Base-by-base conservation (phyloP, 1,140 invertebrate species). In the Drosophila miranda region DNA sequence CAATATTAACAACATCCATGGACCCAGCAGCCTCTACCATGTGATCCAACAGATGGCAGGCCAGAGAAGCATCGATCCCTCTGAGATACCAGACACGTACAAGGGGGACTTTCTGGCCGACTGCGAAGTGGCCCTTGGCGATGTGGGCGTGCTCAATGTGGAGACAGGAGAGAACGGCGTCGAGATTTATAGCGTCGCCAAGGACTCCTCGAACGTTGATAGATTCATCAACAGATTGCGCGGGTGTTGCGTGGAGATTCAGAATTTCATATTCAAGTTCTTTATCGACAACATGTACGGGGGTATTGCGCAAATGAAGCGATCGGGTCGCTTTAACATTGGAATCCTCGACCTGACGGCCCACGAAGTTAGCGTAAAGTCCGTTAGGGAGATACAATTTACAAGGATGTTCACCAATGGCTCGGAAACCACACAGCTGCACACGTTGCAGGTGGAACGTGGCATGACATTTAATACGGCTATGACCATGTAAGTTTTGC, bases 181-280 rank as follows among this genome's bases (percentile, higher is more conserved):
- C 0, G 45, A 3, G 95, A 95, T 26, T 92, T 95, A 93, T 96
- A 44, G 94, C 13, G 90, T 98, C 0, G 97, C 99, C 77, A 99
- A 98, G 91, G 98, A 99, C 77, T 97, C 98, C 90, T 97, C 96
- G 89, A 98, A 98, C 90, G 99, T 99, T 93, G 97, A 96, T 54
- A 99, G 99, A 92, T 99, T 99, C 92, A 93, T 99, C 6, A 99
- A 99, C 90, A 93, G 99, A 72, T 97, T 99, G 75, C 93, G 99
- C 7, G 98, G 98, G 11, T 97, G 99, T 94, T 96, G 97, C 3
- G 98, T 99, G 1, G 96, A 98, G 26, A 91, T 99, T 50, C 99
- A 99, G 91, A 99, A 99, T 92, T 92, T 96, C 48, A 92, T 99
- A 0, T 99, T 99, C 91, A 96, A 97, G 78, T 99, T 99, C 91